A percentile compares a stretch with the other conserved stretches of the same genome.
Conservation (phyloP, 1,140 invertebrate genomes). For the Panulirus ornatus region DNA sequence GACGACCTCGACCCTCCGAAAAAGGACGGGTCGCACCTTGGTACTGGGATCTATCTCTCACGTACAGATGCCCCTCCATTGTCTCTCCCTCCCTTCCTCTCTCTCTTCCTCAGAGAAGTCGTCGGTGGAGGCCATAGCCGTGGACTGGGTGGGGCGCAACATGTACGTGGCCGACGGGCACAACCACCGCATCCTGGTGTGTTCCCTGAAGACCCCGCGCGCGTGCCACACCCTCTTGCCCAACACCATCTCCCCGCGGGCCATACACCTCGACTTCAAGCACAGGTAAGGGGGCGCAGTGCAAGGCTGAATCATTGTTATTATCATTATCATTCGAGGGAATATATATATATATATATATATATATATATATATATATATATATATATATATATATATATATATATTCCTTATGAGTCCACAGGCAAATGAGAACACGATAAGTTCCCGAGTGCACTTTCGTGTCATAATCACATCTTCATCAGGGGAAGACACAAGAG, state of each 20-base stretch:
- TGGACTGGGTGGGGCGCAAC: not conserved
- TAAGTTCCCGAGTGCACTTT: no score
- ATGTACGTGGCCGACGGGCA: not conserved
- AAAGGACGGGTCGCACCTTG: no score
- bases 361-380: slow-evolving; percentile 1
- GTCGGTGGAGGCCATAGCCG: not conserved
- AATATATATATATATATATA: not conserved
- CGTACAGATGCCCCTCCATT: no score
- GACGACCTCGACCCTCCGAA: no score
- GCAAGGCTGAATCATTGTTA: not conserved
- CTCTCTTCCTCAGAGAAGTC: not conserved
- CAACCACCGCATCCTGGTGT: not conserved
- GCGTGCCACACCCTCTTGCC: not conserved
- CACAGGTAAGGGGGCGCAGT: not conserved
- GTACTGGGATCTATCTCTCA: no score
- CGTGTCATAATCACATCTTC: no score
- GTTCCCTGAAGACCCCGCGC: not conserved
- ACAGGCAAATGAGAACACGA: no score
- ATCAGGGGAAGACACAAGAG: no score
- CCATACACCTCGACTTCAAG: not conserved
- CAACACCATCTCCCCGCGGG: not conserved
- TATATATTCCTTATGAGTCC: not conserved
- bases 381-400: slow-evolving; percentile 25
- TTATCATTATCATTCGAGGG: not conserved
- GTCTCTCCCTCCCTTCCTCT: no score